Conservation (phyloP, 2,113 vertebrate species). For the Lycaon pictus region DNA sequence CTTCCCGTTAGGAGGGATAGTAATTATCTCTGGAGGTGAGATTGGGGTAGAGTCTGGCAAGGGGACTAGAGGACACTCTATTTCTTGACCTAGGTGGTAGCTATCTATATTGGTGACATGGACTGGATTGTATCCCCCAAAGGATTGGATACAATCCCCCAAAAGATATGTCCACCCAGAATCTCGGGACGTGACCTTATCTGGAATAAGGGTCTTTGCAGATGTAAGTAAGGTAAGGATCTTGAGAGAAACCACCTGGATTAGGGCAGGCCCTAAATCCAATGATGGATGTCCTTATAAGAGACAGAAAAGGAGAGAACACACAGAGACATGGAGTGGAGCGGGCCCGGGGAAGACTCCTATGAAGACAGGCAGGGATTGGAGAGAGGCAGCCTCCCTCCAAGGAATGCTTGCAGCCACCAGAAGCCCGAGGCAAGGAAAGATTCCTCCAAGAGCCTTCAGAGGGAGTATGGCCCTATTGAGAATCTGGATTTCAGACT, state of each 20-base stretch:
- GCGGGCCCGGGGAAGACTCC: neutral
- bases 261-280: neutral
- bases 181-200: neutral
- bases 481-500: neutral
- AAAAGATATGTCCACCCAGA: neutral
- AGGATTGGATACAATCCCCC: neutral
- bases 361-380: neutral
- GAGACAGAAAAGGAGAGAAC: neutral
- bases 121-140: neutral
- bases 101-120: no score
- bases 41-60: neutral
- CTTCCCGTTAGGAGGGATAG: neutral
- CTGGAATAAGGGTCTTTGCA: neutral
- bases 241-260: neutral
- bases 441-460: neutral
- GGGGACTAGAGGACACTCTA: neutral
- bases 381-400: neutral
- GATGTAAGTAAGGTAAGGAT: neutral
- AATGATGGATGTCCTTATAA: neutral
- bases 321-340: neutral
- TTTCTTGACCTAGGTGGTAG: neutral
- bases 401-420: neutral
- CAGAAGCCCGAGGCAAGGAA: neutral
- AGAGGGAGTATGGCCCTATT: neutral
- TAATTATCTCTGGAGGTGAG: neutral